Evolutionary conservation across 2,797 vertebrate species (phyloP).

Genomic region (Ispidina lecontei): DNA sequence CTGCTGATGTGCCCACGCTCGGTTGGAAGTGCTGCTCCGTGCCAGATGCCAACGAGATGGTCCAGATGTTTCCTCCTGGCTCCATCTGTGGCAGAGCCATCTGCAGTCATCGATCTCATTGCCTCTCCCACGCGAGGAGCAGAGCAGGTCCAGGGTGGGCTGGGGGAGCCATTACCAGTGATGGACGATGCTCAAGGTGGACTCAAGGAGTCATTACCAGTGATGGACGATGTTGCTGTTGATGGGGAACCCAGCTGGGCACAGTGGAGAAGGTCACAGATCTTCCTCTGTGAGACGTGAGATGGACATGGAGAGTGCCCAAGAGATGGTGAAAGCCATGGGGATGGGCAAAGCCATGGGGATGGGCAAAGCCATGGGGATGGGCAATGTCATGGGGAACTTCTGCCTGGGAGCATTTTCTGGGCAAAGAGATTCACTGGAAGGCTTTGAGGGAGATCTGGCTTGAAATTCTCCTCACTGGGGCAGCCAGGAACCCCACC

Average conservation of each 20-base stretch:
- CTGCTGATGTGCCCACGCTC: not conserved
- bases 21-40: fast-evolving
- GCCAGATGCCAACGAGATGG: conserved; percentile 21
- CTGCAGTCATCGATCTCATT: not conserved
- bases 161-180: fast-evolving
- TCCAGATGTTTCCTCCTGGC: conserved; percentile 53
- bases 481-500: not conserved
- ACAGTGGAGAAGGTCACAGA: not conserved
- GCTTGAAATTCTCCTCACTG: not conserved
- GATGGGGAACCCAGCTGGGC: not conserved
- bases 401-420: not conserved
- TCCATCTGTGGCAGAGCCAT: conserved; percentile 9
- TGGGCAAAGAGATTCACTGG: fast-evolving
- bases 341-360: not conserved
- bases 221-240: fast-evolving
- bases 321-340: not conserved
- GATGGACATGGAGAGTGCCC: fast-evolving
- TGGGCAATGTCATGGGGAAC: not conserved
- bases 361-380: not conserved
- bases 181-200: not conserved
- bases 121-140: fast-evolving
- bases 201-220: not conserved
- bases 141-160: not conserved
- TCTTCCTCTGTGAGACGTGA: not conserved
- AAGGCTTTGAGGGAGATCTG: not conserved